Conservation (phyloP, 2,888 invertebrate genomes). For the Cremastinae sp. region DNA sequence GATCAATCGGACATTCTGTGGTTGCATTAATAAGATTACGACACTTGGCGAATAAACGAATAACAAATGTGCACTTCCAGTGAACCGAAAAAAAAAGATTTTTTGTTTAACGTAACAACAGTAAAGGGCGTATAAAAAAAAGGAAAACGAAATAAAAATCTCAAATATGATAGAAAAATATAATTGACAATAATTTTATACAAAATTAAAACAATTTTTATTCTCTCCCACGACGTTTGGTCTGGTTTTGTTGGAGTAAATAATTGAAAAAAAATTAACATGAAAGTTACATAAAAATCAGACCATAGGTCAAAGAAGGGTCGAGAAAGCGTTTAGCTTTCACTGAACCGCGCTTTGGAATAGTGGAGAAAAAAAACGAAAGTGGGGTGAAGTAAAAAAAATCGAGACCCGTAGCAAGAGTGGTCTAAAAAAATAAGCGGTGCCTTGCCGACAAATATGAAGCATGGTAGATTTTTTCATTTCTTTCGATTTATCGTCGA, state of each 20-base stretch:
- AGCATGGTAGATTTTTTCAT: slow-evolving; percentile 32
- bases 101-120: too few species aligned
- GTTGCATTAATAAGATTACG: slow-evolving; percentile 56
- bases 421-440: slow-evolving; percentile 35
- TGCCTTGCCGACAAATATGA: slow-evolving; percentile 57
- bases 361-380: slow-evolving; percentile 58
- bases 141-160: too few species aligned
- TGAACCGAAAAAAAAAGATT: slow-evolving; percentile 33
- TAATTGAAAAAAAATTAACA: slow-evolving; percentile 22
- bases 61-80: slow-evolving; percentile 15
- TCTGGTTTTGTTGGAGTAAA: background rate
- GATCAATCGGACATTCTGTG: slow-evolving; percentile 22
- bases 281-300: slow-evolving; percentile 36
- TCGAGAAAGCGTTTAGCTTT: slow-evolving; percentile 39
- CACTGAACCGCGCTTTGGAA: background rate
- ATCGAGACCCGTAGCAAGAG: slow-evolving; percentile 44
- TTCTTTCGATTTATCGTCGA: slow-evolving; percentile 41
- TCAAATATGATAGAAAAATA: too few species aligned
- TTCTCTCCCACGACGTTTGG: slow-evolving; percentile 6
- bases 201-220: background rate
- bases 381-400: slow-evolving; percentile 22
- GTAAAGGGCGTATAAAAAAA: too few species aligned
- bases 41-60: slow-evolving; percentile 2
- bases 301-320: slow-evolving; percentile 19
- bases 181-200: too few species aligned